phyloP scores from a whole-genome alignment of 64 coral and sea anemone genomes.

The Montipora cactus region DNA sequence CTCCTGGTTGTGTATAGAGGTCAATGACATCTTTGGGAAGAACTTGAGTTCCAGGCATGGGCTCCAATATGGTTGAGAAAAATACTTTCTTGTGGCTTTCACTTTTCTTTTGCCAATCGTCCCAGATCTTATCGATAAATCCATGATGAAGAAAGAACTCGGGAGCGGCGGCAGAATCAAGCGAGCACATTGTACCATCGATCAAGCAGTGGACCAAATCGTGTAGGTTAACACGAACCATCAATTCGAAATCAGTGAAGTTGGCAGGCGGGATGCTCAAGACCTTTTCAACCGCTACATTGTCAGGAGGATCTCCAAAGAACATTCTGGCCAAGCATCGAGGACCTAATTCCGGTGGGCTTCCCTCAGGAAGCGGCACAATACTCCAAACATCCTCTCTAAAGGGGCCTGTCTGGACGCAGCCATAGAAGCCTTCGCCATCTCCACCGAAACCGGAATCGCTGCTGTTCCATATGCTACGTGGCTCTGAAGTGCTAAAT shows the following conservation, averaged over 20 bases:
- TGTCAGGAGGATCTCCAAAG: slow-evolving; percentile 74
- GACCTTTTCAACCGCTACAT: slow-evolving; percentile 56
- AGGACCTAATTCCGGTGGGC: neutral
- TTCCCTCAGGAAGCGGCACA: slow-evolving; percentile 45
- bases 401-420: slow-evolving; percentile 79
- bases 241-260: slow-evolving; percentile 78
- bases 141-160: slow-evolving; percentile 72
- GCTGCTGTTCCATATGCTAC: slow-evolving; percentile 63
- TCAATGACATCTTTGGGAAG: slow-evolving; percentile 12
- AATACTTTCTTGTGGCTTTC: slow-evolving; percentile 22
- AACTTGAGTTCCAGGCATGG: slow-evolving; percentile 13
- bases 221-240: slow-evolving; percentile 26
- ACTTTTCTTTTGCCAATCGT: slow-evolving; percentile 48
- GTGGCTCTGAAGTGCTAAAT: slow-evolving; percentile 21
- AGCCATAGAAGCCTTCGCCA: neutral
- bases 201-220: slow-evolving; percentile 48
- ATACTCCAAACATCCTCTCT: slow-evolving; percentile 64
- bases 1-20: slow-evolving; percentile 19
- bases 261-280: slow-evolving; percentile 7
- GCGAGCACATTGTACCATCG: slow-evolving; percentile 60
- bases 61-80: neutral
- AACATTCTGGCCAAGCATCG: slow-evolving; percentile 67
- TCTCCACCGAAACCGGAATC: slow-evolving; percentile 75
- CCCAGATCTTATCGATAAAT: slow-evolving; percentile 70
- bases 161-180: slow-evolving; percentile 62